Percentiles rank a stretch among this genome's conserved stretches.
phyloP scores from a whole-genome alignment of 1,140 invertebrate species.

The Nylanderia fulva region DNA sequence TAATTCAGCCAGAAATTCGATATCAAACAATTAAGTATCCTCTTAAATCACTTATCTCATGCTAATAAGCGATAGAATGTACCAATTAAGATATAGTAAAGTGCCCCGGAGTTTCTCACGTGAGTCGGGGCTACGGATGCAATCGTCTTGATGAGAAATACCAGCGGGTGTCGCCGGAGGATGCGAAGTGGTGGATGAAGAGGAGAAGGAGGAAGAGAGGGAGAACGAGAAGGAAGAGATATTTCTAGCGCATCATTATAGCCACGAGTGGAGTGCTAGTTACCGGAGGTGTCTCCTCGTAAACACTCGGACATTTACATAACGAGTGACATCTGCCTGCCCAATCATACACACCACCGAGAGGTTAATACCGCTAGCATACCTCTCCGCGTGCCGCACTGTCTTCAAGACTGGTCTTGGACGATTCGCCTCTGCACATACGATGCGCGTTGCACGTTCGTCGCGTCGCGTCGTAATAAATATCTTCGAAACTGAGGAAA shows the following conservation, averaged over 20 bases:
- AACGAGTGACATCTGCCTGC: slow-evolving; percentile 84
- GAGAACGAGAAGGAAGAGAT: slow-evolving; percentile 65
- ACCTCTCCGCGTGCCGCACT: slow-evolving; percentile 62
- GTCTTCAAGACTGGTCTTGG: slow-evolving; percentile 47
- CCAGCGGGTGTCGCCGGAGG: slow-evolving; percentile 10
- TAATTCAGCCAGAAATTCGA: slow-evolving; percentile 39
- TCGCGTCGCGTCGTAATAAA: slow-evolving; percentile 28
- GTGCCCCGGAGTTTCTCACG: neutral
- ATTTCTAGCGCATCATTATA: slow-evolving; percentile 79
- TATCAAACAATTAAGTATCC: slow-evolving; percentile 17
- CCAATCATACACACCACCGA: slow-evolving; percentile 80
- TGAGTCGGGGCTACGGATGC: neutral
- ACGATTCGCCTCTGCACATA: neutral
- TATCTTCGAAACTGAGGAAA: slow-evolving; percentile 42
- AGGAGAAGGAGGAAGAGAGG: slow-evolving; percentile 41
- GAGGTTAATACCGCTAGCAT: slow-evolving; percentile 71
- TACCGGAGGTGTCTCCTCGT: slow-evolving; percentile 82
- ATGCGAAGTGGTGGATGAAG: slow-evolving; percentile 40
- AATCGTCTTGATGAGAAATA: slow-evolving; percentile 44
- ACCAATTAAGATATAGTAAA: slow-evolving; percentile 36
- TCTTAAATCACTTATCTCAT: slow-evolving; percentile 28
- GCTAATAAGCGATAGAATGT: slow-evolving; percentile 37
- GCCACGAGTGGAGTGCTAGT: slow-evolving; percentile 75
- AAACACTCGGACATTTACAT: slow-evolving; percentile 84
- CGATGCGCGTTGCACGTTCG: neutral